Evolutionary conservation across 2,113 vertebrate species (phyloP), one percentile per base, ranked within the genome.

Genomic region (Dasyurus viverrinus): DNA sequence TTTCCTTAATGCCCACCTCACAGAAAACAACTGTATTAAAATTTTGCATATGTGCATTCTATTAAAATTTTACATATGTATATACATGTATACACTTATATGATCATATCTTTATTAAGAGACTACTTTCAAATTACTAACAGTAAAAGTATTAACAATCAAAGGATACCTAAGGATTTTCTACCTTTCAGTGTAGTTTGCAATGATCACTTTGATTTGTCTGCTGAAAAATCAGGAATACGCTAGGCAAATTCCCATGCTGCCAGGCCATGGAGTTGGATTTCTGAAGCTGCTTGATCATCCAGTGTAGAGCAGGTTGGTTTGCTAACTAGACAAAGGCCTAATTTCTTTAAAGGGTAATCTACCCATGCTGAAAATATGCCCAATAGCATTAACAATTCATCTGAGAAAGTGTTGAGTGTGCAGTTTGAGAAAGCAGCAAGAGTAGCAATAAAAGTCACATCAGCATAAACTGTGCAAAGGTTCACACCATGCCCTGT

Each of bases 371-470:
- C 94, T 91, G 94, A 96, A 96, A 96, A 95, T 96, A 97, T 53
- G 94, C 95, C 95, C 95, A 94, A 93, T 90, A 55, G 52, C 97
- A 97, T 97, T 93, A 97, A 48, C 93, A 91, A 97, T 98, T 97
- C 96, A 95, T 97, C 57, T 95, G 95, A 96, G 94, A 98, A 96
- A 93, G 91, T 94, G 96, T 95, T 97, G 97, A 97, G 52, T 53
- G 50, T 53, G 92, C 95, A 96, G 42, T 91, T 26, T 9, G 50
- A 68, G 24, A 19, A 84, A 42, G 16, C 68, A 84, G 24, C 46
- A 57, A 90, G 54, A 50, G n/a, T 30, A 89, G 94, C 22, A 6
- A 89, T 16, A 53, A 90, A 16, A 94, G 52, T 91, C 50, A 95
- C 54, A 94, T 1, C 68, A 46, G 93, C 54, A 36, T 68, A 94